A percentile compares a stretch with the other conserved stretches of the same genome.
Evolutionary conservation across 2,797 vertebrate genomes (phyloP).

Genomic region (Lepilemur ruficaudatus): DNA sequence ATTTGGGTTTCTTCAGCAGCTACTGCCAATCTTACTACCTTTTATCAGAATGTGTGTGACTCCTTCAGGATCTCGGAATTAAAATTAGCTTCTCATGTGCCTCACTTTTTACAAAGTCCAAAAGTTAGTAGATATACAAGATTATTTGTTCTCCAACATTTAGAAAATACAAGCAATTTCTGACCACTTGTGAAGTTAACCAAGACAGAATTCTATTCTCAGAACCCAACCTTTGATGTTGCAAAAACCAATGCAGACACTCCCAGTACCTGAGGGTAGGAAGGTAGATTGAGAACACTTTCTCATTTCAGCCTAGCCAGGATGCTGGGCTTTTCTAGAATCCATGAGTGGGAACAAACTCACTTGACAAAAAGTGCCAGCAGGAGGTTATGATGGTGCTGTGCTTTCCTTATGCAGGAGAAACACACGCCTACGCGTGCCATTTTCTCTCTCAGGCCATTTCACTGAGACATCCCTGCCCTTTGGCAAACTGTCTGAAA

Average conservation of each 20-base stretch:
- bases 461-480: neutral
- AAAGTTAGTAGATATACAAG: neutral
- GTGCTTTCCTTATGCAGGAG: neutral
- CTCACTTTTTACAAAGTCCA: neutral
- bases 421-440: neutral
- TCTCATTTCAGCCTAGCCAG: neutral
- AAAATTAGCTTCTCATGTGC: neutral
- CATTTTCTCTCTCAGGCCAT: neutral
- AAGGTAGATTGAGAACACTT: neutral
- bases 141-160: neutral
- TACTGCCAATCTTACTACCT: neutral
- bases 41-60: neutral
- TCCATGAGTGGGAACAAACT: neutral
- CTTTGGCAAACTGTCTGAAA: neutral
- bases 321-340: neutral
- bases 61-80: neutral
- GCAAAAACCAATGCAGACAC: neutral
- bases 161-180: neutral
- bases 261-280: neutral
- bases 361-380: neutral
- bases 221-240: neutral
- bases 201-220: neutral
- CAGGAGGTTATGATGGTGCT: neutral
- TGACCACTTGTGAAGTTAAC: neutral
- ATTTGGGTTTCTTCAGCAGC: neutral